phyloP scores from a whole-genome alignment of 2,888 invertebrate genomes.

The Ochropleura leucogaster region DNA sequence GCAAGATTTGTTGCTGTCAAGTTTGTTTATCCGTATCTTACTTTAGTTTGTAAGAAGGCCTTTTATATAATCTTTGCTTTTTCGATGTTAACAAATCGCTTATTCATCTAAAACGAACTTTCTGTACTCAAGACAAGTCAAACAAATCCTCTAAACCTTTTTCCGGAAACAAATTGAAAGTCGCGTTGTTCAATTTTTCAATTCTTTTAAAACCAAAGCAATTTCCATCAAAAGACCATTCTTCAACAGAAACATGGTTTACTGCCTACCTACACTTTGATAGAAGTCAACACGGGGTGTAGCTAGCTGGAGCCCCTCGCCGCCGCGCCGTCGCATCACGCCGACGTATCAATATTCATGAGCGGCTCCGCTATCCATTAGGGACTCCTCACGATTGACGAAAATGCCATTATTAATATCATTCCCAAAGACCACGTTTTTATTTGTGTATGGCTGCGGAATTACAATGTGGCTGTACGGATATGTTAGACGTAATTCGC shows the following conservation, averaged over 20 bases:
- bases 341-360: slow-evolving; percentile 63
- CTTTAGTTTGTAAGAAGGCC: neutral
- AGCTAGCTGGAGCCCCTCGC: slow-evolving; percentile 14
- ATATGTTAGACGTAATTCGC: slow-evolving; percentile 5
- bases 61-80: neutral
- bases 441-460: slow-evolving; percentile 56
- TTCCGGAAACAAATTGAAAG: neutral
- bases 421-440: slow-evolving; percentile 52
- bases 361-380: slow-evolving; percentile 63
- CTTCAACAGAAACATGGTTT: slow-evolving; percentile 36
- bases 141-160: neutral
- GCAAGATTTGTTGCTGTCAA: neutral
- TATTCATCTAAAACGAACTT: neutral
- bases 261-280: neutral
- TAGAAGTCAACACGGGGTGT: slow-evolving; percentile 22
- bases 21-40: neutral
- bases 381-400: slow-evolving; percentile 57
- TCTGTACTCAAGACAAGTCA: slow-evolving; percentile 2
- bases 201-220: neutral
- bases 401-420: slow-evolving; percentile 64
- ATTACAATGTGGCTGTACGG: slow-evolving; percentile 33
- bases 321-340: slow-evolving; percentile 40
- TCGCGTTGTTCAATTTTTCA: neutral
- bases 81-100: neutral
- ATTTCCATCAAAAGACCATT: neutral